Percentiles rank a stretch among this genome's conserved stretches.
These are phyloP conservation scores for Phacellophora camtschatica DNA, from an alignment of 30 jellyfish, hydroid and myxozoan genomes.

Conservation along the genomic window DNA sequence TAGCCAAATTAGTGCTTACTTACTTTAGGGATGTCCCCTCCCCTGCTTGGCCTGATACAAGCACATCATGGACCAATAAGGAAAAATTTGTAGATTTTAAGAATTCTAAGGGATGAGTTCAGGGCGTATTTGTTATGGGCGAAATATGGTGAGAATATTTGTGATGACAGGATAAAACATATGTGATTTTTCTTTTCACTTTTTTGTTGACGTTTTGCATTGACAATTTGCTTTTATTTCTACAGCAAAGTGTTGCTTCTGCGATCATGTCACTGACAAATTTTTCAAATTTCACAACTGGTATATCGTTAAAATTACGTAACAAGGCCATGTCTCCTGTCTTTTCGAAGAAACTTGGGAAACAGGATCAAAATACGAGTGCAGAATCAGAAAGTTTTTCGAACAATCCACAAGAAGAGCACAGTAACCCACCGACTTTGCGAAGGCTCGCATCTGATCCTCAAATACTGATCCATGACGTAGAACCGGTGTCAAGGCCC, in stretches of 20 bases:
- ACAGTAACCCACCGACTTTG: not conserved
- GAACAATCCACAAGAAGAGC: not conserved
- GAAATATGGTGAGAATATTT: too few species aligned
- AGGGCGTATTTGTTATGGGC: too few species aligned
- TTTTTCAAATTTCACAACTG: slow-evolving; percentile 74
- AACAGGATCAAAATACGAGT: slow-evolving; percentile 15
- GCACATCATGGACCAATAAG: too few species aligned
- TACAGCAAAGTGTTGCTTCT: slow-evolving; percentile 75
- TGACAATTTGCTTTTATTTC: not conserved
- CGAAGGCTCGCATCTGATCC: slow-evolving; percentile 77
- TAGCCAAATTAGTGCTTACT: too few species aligned
- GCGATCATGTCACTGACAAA: slow-evolving; percentile 82
- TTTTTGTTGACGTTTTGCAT: too few species aligned
- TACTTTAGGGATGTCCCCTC: too few species aligned
- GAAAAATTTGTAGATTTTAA: too few species aligned
- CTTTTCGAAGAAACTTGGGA: slow-evolving; percentile 76
- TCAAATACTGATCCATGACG: slow-evolving; percentile 26
- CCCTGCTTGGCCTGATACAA: too few species aligned
- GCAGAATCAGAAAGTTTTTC: slow-evolving; percentile 27
- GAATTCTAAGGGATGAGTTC: too few species aligned
- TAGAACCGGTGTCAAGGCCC: slow-evolving; percentile 12
- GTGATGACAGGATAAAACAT: too few species aligned
- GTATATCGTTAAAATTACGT: slow-evolving; percentile 77
- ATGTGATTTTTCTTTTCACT: too few species aligned
- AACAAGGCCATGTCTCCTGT: slow-evolving; percentile 92